Conservation (phyloP, 2,888 invertebrate genomes). For the Gari tellinella region DNA sequence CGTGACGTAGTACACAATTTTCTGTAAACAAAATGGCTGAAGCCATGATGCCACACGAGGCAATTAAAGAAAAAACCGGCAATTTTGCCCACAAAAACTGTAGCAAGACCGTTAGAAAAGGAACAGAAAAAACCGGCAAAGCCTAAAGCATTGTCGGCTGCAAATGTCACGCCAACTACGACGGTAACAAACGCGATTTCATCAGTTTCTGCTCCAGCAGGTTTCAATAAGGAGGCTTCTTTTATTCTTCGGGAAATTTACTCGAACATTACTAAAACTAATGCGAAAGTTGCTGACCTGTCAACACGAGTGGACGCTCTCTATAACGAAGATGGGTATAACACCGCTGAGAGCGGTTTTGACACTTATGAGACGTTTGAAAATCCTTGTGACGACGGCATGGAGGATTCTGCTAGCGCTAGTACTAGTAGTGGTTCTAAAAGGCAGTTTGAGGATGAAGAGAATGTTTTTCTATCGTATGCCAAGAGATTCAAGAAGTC, state of each 20-base stretch:
- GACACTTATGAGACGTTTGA: background rate
- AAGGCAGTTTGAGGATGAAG: background rate
- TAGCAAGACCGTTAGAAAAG: background rate
- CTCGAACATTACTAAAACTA: slow-evolving; percentile 6
- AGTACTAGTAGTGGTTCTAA: too few species aligned
- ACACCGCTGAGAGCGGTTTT: background rate
- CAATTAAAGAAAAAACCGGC: too few species aligned
- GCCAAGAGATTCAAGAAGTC: slow-evolving; percentile 5
- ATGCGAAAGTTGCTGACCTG: background rate
- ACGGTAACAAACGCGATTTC: background rate
- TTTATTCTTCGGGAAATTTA: slow-evolving; percentile 10
- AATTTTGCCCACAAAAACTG: background rate
- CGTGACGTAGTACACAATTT: background rate
- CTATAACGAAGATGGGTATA: background rate
- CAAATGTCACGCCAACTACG: background rate
- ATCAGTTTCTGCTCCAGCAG: background rate
- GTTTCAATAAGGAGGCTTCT: slow-evolving; percentile 6
- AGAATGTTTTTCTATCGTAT: background rate
- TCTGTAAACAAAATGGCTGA: slow-evolving; percentile 1
- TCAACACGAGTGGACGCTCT: background rate
- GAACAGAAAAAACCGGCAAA: background rate
- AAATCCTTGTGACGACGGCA: background rate
- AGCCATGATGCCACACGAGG: too few species aligned
- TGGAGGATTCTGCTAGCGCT: background rate
- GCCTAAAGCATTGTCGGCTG: background rate